Percentiles rank a stretch among this genome's conserved stretches.
These are phyloP conservation scores for Stegodyphus dumicola DNA, from an alignment of 1,140 invertebrate species.

Conservation along the genomic window DNA sequence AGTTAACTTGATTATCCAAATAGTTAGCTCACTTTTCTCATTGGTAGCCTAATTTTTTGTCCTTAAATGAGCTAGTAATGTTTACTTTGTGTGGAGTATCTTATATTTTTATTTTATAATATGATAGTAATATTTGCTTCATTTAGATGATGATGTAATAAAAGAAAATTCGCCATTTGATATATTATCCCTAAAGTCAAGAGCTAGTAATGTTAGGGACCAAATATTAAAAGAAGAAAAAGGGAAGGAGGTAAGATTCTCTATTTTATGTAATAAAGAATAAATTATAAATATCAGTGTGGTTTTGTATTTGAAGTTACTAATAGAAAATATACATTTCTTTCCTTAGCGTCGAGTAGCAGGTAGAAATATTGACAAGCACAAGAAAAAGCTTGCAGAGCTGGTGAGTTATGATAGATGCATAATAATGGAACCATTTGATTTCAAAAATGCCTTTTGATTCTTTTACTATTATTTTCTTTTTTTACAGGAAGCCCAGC, in stretches of 20 bases:
- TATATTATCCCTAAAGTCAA: constrained; percentile 84
- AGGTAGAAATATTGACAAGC: constrained; percentile 84
- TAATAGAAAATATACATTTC: too few relatives aligned
- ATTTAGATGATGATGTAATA: constrained; percentile 41
- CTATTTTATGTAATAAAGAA: background rate
- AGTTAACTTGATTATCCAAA: too few relatives aligned
- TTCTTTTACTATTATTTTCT: background rate
- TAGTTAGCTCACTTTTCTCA: too few relatives aligned
- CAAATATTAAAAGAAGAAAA: constrained; percentile 82
- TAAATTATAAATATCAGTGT: too few relatives aligned
- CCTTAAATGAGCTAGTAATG: too few relatives aligned
- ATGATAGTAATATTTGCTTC: background rate
- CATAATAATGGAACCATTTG: background rate
- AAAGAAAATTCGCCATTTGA: constrained; percentile 80
- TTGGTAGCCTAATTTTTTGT: too few relatives aligned
- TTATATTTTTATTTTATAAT: background rate
- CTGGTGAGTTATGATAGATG: constrained; percentile 67
- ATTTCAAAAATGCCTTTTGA: background rate
- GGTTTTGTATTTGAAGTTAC: too few relatives aligned
- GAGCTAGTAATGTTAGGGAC: constrained; percentile 86
- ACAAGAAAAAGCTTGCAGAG: constrained; percentile 88
- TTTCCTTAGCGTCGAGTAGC: constrained; percentile 48
- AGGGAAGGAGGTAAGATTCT: constrained; percentile 66
- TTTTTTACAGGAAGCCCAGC: constrained; percentile 77
- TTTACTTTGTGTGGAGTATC: too few relatives aligned